Evolutionary conservation across 2,888 invertebrate species (phyloP).

Genomic region (Buathra laborator): DNA sequence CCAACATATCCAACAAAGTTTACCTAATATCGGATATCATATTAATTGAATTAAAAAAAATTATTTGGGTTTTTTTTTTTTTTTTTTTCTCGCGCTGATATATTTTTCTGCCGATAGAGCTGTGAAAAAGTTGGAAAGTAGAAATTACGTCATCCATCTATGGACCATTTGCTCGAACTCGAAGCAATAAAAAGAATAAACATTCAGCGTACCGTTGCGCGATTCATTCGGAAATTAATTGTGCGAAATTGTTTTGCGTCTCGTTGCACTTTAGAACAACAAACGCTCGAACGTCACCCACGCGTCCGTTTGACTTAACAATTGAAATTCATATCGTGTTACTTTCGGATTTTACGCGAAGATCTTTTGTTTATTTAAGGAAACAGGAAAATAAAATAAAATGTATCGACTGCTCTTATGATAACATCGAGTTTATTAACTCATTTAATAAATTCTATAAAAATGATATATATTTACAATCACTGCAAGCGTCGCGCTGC

Average conservation of each 20-base stretch:
- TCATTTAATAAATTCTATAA: background rate
- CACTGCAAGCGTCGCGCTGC: background rate
- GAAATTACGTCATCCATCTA: constrained; percentile 43
- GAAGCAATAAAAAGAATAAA: constrained; percentile 55
- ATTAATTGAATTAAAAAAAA: background rate
- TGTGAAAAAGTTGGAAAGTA: constrained; percentile 32
- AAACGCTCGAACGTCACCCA: constrained; percentile 41
- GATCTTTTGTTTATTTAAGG: too few relatives aligned
- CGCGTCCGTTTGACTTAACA: constrained; percentile 49
- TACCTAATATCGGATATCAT: background rate
- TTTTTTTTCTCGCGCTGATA: constrained; percentile 11
- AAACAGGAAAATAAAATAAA: background rate
- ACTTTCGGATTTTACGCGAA: background rate
- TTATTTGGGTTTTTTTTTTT: background rate
- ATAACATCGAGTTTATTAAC: background rate
- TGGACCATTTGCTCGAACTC: constrained; percentile 58
- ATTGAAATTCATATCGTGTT: constrained; percentile 37
- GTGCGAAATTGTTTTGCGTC: background rate
- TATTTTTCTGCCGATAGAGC: constrained; percentile 7
- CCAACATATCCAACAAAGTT: background rate
- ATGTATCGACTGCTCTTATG: background rate
- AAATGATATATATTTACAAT: constrained; percentile 2
- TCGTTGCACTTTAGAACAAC: constrained; percentile 54
- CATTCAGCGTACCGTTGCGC: constrained; percentile 56
- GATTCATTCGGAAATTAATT: constrained; percentile 50